These are phyloP conservation scores for Entomobrya proxima DNA, from an alignment of 2,888 invertebrate species.

Conservation along the genomic window DNA sequence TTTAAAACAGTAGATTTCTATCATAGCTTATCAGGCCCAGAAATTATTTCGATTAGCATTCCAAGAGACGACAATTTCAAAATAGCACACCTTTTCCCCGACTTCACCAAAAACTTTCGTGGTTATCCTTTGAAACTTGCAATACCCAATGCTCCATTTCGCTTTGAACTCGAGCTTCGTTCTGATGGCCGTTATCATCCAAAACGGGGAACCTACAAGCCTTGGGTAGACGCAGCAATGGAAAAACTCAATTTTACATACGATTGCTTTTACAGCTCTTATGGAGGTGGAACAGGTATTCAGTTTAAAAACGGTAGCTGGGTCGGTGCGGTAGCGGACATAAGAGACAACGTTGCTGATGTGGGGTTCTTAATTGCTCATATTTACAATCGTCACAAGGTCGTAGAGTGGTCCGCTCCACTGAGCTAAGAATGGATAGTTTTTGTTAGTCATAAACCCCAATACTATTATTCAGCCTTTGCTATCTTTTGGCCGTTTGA, in stretches of 20 bases:
- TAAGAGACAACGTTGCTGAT: neutral
- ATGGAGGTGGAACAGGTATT: conserved; percentile 33
- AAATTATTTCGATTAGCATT: neutral
- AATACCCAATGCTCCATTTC: conserved; percentile 13
- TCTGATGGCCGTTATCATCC: neutral
- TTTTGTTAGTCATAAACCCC: conserved; percentile 22
- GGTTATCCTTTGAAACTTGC: neutral
- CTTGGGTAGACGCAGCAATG: conserved; percentile 5
- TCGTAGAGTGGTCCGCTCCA: conserved; percentile 23
- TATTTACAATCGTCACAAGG: conserved; percentile 15
- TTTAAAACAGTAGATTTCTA: neutral
- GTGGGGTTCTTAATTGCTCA: conserved; percentile 18
- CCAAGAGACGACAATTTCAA: neutral
- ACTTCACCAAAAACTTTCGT: neutral
- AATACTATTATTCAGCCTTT: neutral
- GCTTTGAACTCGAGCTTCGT: neutral
- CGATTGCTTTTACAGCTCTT: conserved; percentile 22
- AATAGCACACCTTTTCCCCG: neutral
- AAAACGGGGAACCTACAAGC: conserved; percentile 14
- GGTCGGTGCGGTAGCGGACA: conserved; percentile 9
- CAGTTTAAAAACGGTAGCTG: conserved; percentile 43
- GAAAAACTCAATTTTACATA: conserved; percentile 36
- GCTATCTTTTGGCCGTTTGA: conserved; percentile 35
- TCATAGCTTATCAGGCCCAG: neutral
- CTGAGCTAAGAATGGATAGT: conserved; percentile 42